Percentiles rank a stretch among this genome's conserved stretches.
These are phyloP conservation scores for Tetraodon nigroviridis DNA, from an alignment of 2,113 vertebrate genomes.

Conservation along the genomic window DNA sequence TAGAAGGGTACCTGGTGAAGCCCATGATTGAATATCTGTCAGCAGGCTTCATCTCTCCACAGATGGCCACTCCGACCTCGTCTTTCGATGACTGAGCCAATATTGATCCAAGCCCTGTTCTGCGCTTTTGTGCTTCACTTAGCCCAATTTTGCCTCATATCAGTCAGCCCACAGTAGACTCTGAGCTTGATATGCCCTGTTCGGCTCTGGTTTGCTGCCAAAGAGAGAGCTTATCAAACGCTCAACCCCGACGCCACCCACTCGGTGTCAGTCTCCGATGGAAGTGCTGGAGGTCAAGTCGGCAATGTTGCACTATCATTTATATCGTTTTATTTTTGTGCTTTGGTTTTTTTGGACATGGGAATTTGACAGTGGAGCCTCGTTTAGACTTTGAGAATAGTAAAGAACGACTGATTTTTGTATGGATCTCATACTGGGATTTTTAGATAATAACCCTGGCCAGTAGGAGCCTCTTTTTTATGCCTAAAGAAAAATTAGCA, in stretches of 20 bases:
- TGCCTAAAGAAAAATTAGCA: background rate
- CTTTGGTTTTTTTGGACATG: background rate
- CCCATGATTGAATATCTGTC: background rate
- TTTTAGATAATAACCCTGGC: too few relatives aligned
- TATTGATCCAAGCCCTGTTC: constrained; percentile 53
- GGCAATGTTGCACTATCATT: background rate
- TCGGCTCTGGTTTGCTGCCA: constrained; percentile 29
- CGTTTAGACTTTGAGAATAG: background rate
- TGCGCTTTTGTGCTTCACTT: constrained; percentile 40
- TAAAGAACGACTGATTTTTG: too few relatives aligned
- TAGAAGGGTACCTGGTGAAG: background rate
- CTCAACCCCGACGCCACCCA: constrained; percentile 13
- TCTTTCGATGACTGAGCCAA: constrained; percentile 21
- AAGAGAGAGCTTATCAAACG: constrained; percentile 47
- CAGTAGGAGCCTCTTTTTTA: too few relatives aligned
- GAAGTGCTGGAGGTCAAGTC: background rate
- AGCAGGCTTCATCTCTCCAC: constrained; percentile 8
- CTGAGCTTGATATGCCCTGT: constrained; percentile 25
- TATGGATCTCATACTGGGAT: too few relatives aligned
- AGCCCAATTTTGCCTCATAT: constrained; percentile 38
- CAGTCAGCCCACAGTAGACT: constrained; percentile 55
- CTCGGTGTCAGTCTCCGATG: constrained; percentile 28
- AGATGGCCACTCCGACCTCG: background rate
- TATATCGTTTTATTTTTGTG: constrained; percentile 1
- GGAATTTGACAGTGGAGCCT: background rate